phyloP scores from a whole-genome alignment of 2,888 invertebrate genomes.

The Heliothis peltigera region DNA sequence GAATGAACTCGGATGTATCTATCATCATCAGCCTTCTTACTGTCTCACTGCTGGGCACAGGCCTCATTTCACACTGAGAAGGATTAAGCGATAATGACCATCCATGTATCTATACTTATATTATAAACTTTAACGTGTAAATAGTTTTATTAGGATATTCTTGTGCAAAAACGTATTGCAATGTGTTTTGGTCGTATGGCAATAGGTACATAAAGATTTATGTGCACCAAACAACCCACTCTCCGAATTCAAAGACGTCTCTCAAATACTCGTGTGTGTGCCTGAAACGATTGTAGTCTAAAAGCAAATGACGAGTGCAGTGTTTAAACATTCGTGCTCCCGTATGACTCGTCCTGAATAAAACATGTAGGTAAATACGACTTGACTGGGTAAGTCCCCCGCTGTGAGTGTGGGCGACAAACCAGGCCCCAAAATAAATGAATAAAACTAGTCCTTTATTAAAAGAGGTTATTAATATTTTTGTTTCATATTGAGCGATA shows the following conservation, averaged over 20 bases:
- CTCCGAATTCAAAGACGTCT: background rate
- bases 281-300: background rate
- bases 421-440: background rate
- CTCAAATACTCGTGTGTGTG: background rate
- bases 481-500: conserved; percentile 11
- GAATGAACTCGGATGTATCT: too few species aligned
- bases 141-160: too few species aligned
- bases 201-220: too few species aligned
- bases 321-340: background rate
- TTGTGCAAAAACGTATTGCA: too few species aligned
- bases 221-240: background rate
- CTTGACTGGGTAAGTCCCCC: background rate
- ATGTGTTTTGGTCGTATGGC: too few species aligned
- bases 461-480: conserved; percentile 9
- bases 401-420: conserved; percentile 10
- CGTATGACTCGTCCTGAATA: background rate
- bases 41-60: too few species aligned
- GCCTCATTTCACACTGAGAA: too few species aligned
- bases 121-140: too few species aligned
- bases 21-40: too few species aligned
- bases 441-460: background rate
- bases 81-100: too few species aligned
- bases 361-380: background rate
- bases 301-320: background rate
- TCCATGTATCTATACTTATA: too few species aligned